Percentiles rank a stretch among this genome's conserved stretches.
Evolutionary conservation across 2,888 invertebrate genomes (phyloP).

Genomic region (Oxystoma pomonae): DNA sequence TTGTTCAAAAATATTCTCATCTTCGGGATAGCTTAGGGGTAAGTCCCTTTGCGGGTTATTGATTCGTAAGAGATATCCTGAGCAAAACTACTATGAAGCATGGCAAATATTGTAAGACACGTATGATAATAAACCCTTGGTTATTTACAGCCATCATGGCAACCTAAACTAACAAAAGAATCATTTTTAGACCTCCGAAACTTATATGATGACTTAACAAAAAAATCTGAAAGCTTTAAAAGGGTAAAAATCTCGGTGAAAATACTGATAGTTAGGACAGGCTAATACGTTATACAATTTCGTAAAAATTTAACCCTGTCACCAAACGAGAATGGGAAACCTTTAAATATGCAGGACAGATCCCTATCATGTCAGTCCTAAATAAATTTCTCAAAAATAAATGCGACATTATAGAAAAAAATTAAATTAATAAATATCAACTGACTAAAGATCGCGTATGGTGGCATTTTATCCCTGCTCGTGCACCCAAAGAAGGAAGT

Average conservation of each 20-base stretch:
- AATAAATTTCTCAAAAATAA: neutral
- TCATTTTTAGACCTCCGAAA: neutral
- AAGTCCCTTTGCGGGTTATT: neutral
- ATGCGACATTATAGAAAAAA: neutral
- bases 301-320: neutral
- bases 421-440: neutral
- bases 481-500: slow-evolving; percentile 26
- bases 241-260: neutral
- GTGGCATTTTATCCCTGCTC: slow-evolving; percentile 29
- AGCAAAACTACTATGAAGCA: neutral
- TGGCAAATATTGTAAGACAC: neutral
- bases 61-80: neutral
- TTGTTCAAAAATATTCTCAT: neutral
- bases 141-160: neutral
- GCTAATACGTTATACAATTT: neutral
- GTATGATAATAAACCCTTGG: neutral
- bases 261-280: neutral
- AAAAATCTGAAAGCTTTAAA: neutral
- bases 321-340: neutral
- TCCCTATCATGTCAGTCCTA: neutral
- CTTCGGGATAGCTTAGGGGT: neutral
- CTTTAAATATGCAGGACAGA: neutral
- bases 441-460: slow-evolving; percentile 11
- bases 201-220: neutral
- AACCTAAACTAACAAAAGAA: neutral